These are phyloP conservation scores for Colaptes auratus DNA, from an alignment of 2,113 vertebrate genomes.

Conservation along the genomic window DNA sequence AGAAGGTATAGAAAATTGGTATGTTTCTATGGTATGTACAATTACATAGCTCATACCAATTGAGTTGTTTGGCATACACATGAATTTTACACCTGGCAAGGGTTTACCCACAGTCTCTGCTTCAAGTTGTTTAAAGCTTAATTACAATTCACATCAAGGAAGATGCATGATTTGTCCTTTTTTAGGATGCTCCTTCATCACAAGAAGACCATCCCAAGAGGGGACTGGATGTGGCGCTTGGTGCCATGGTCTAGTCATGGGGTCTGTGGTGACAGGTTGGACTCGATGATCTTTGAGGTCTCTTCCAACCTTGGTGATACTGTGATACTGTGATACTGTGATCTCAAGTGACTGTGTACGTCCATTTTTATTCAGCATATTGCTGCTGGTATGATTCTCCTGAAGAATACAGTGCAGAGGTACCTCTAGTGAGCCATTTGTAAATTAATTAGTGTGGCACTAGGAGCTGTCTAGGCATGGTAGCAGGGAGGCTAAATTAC, in stretches of 20 bases:
- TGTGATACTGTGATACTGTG: too few relatives aligned
- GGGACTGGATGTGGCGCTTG: too few relatives aligned
- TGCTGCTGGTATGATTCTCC: background rate
- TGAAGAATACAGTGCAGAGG: background rate
- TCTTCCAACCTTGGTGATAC: too few relatives aligned
- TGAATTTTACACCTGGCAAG: background rate
- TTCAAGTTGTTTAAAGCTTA: background rate
- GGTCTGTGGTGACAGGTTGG: too few relatives aligned
- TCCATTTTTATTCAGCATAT: background rate
- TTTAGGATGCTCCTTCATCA: background rate
- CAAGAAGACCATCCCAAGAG: background rate
- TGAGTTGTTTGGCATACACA: background rate
- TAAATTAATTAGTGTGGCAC: conserved; percentile 2
- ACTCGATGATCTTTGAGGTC: too few relatives aligned
- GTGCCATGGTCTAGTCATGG: too few relatives aligned
- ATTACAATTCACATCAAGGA: background rate
- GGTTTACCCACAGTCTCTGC: background rate
- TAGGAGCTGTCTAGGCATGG: background rate
- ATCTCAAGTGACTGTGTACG: background rate
- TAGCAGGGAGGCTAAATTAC: background rate
- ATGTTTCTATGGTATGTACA: background rate
- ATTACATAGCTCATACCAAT: background rate
- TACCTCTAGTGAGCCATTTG: background rate
- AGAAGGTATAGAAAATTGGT: background rate
- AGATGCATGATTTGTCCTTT: background rate